Evolutionary conservation across 2,113 vertebrate species (phyloP), one percentile per base, ranked within the genome.

Genomic region (Solea senegalensis): DNA sequence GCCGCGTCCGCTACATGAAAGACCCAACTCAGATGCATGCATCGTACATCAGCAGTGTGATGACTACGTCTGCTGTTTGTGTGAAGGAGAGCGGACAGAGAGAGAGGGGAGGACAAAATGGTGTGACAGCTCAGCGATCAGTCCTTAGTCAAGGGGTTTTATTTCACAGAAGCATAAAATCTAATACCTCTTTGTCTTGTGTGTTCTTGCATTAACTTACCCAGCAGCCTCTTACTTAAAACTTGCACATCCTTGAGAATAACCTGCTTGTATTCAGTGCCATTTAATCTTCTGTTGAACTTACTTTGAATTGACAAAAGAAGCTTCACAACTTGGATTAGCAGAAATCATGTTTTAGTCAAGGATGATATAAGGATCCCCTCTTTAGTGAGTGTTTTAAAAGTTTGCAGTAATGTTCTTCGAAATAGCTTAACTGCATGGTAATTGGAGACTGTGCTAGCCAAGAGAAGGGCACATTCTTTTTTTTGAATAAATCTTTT

Each of bases 341-440:
- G 82, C 72, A 76, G 87, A 90, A 92, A 92, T 92, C 86, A 82
- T 93, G 86, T 92, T 92, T 92, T 92, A 94, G 94, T 94, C 89
- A 93, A 89, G 78, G 76, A 72, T 81, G 87, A 90, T 91, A 80
- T 84, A 88, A 87, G 84, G 87, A 84, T 91, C 60, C 72, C 84
- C 88, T 82, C 87, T 84, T 77, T 61, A 74, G 65, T 26, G 62
- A 85, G 71, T 80, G 74, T 75, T 78, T 90, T 89, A 59, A 82
- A 78, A 89, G 88, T 92, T 85, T 65, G 78, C 77, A 61, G 77
- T 61, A 89, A 72, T 73, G 26, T 81, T 74, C 84, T 81, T 87
- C 75, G 82, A 88, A 91, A 90, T 86, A 90, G 82, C 89, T 92
- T 87, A 90, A 90, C 87, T 59, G 71, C 84, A 87, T 90, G 88